Base-by-base conservation (phyloP, 2,797 vertebrate species). In the Chromis chromis region DNA sequence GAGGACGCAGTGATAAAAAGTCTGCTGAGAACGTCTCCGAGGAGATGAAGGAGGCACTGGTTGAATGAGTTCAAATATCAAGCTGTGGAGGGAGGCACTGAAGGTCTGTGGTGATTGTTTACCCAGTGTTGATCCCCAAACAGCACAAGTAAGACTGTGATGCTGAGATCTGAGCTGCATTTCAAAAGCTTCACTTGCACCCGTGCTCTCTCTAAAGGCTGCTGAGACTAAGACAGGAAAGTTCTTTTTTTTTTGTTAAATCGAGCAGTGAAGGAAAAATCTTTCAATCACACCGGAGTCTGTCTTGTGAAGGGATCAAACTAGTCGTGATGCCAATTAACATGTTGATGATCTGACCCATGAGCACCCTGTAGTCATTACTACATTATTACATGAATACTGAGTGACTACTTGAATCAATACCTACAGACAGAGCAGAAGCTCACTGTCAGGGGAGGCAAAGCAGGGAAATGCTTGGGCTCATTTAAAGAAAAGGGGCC, bases 11-110 rank as follows among this genome's bases (percentile, higher is more conserved):
- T 36, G 76, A 81, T 82, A 81, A 67, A 81, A 80, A 67, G 72
- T 79, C 66, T 83, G 79, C 27, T 66, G 55, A 65, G 42, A 40
- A 65, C 6, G 82, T 86, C 79, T 86, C 81, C 0, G 21, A 1
- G 17, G 85, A 84, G 83, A 82, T 22, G 65, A 70, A 58, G 78
- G 79, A 77, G 75, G 68, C 56, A 39, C 62, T 52, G 77, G 78
- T 82, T 89, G 78, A 88, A 72, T 67, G 81, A 68, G 56, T 69
- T 83, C 61, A 36, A 74, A 70, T 80, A 68, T 83, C 77, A 83
- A 70, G 87, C 39, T 50, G 50, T 14, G 16, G 42, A 76, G 48
- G 76, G 68, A 86, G 58, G 74, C 78, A 28, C 76, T n/a, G 76
- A 78, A 46, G 60, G 75, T 77, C 52, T 74, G 76, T 58, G 74